phyloP scores from a whole-genome alignment of 2,888 invertebrate species.

The Azorinus chamasolen region DNA sequence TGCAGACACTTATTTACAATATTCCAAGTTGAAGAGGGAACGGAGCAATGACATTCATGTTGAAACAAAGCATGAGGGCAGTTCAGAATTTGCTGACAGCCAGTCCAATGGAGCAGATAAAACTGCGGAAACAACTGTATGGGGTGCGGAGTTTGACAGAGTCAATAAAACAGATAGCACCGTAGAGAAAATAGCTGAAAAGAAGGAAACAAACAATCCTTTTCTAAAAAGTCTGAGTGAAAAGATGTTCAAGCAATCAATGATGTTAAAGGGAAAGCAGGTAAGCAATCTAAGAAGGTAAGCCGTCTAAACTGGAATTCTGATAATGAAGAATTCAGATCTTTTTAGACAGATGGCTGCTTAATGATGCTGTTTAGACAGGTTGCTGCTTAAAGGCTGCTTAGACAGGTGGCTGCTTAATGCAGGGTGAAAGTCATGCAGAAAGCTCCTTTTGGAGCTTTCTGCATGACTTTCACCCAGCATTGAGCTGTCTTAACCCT shows the following conservation, averaged over 20 bases:
- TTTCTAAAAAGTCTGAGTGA: slow-evolving; percentile 72
- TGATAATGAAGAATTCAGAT: no score
- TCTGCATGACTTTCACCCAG: no score
- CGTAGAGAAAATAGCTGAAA: slow-evolving; percentile 1
- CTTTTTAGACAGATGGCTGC: no score
- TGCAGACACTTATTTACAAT: slow-evolving; percentile 55
- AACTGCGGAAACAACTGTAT: slow-evolving; percentile 53
- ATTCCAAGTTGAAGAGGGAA: slow-evolving; percentile 58
- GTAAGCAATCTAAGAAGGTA: neutral
- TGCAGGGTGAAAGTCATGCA: no score
- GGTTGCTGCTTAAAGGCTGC: no score
- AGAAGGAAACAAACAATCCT: slow-evolving; percentile 13
- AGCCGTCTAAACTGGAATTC: no score
- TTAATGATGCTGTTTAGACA: no score
- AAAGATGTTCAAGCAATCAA: slow-evolving; percentile 73
- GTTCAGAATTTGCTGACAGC: neutral
- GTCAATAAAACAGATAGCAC: slow-evolving; percentile 15
- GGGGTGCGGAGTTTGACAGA: slow-evolving; percentile 74
- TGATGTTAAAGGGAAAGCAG: slow-evolving; percentile 20
- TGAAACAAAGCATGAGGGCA: neutral
- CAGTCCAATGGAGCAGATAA: neutral
- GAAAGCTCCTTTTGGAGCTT: no score
- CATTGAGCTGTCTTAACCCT: no score
- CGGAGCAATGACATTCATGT: neutral
- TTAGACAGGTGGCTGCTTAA: no score